A percentile compares a stretch with the other conserved stretches of the same genome.
These are phyloP conservation scores for Anomalospiza imberbis DNA, from an alignment of 2,797 vertebrate species.

Conservation along the genomic window DNA sequence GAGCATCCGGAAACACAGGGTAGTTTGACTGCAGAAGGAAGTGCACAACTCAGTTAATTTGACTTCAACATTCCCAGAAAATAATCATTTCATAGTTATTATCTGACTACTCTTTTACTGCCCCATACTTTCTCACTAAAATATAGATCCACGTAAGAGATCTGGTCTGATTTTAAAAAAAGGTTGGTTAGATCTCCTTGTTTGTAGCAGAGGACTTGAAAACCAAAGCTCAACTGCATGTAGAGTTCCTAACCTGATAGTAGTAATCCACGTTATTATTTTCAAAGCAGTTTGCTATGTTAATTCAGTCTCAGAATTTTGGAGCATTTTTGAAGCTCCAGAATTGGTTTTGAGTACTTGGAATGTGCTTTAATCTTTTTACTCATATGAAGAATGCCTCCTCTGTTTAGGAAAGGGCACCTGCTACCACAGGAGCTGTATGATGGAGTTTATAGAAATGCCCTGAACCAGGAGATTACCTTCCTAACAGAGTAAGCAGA, in stretches of 20 bases:
- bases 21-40: neutral
- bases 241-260: neutral
- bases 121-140: neutral
- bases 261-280: neutral
- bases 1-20: neutral
- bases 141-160: neutral
- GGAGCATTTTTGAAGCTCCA: neutral
- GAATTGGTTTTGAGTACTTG: neutral
- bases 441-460: neutral
- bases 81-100: neutral
- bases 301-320: neutral
- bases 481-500: neutral
- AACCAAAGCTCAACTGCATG: neutral
- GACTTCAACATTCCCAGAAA: neutral
- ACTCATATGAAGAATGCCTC: neutral
- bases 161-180: neutral
- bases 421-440: neutral
- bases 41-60: neutral
- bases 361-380: neutral
- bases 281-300: neutral
- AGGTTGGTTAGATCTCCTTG: neutral
- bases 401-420: neutral
- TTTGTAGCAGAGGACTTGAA: neutral
- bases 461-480: neutral
- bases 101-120: neutral